These are phyloP conservation scores for Microctenopoma steveboyesi DNA, from an alignment of 2,797 vertebrate genomes.

Conservation along the genomic window DNA sequence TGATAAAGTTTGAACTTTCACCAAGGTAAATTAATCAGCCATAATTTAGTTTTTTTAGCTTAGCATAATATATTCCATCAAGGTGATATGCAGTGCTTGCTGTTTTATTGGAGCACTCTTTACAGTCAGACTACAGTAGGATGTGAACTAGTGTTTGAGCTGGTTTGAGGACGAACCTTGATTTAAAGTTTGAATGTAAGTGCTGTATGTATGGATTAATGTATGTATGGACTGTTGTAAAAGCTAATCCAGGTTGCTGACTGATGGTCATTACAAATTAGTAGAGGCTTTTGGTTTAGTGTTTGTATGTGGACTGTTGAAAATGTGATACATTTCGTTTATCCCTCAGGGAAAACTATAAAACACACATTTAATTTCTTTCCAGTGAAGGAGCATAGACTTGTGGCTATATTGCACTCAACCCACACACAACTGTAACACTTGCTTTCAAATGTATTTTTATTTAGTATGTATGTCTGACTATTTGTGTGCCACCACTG, in stretches of 20 bases:
- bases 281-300: no score
- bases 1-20: no score
- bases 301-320: no score
- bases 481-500: background rate
- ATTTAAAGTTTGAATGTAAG: slow-evolving; percentile 10
- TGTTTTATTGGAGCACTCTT: background rate
- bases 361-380: background rate
- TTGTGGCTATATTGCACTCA: background rate
- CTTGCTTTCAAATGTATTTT: background rate
- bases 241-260: no score
- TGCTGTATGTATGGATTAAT: slow-evolving; percentile 5
- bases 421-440: background rate
- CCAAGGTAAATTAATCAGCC: no score
- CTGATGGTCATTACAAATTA: no score
- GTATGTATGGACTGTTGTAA: background rate
- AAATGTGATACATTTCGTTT: no score
- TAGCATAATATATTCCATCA: background rate
- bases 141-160: background rate
- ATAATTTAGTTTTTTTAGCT: no score
- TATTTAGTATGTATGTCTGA: background rate
- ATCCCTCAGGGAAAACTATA: background rate
- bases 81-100: background rate
- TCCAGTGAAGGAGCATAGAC: background rate
- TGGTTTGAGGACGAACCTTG: background rate
- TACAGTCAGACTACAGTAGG: background rate